These are phyloP conservation scores for Phoebastria nigripes DNA, from an alignment of 2,797 vertebrate species.

Conservation along the genomic window DNA sequence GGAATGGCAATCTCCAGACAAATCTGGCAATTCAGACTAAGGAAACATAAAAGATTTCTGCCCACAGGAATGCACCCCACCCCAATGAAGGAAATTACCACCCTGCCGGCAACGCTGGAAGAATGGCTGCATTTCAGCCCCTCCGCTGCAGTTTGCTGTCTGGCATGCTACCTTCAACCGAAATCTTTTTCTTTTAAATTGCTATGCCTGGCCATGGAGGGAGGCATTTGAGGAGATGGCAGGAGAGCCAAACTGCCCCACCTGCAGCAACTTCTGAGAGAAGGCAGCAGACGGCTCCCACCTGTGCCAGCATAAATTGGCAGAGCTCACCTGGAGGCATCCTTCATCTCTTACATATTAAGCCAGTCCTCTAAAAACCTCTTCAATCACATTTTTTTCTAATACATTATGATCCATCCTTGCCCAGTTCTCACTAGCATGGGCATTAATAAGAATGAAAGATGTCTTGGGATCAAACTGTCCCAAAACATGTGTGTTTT, in stretches of 20 bases:
- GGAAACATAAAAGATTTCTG: slow-evolving; percentile 24
- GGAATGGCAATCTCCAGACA: slow-evolving; percentile 14
- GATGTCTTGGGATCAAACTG: background rate
- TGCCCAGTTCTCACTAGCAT: background rate
- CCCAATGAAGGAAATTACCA: slow-evolving; percentile 6
- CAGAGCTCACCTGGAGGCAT: slow-evolving; percentile 1
- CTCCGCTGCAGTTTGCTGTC: background rate
- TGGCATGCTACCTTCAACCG: background rate
- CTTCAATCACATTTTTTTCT: background rate
- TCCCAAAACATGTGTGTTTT: fast-evolving
- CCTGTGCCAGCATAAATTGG: background rate
- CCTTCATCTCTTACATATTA: background rate
- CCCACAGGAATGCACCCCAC: slow-evolving; percentile 41
- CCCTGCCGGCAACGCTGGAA: background rate
- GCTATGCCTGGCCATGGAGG: background rate
- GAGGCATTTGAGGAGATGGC: background rate
- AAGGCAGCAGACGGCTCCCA: background rate
- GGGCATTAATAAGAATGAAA: background rate
- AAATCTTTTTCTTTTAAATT: background rate
- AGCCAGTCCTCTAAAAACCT: background rate
- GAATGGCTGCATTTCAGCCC: background rate
- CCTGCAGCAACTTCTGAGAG: slow-evolving; percentile 25
- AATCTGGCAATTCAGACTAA: slow-evolving; percentile 11
- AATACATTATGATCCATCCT: background rate
- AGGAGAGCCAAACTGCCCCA: background rate